Evolutionary conservation across 2,888 invertebrate species (phyloP), one percentile per base, ranked within the genome.

Genomic region (Druceiella hillmani): DNA sequence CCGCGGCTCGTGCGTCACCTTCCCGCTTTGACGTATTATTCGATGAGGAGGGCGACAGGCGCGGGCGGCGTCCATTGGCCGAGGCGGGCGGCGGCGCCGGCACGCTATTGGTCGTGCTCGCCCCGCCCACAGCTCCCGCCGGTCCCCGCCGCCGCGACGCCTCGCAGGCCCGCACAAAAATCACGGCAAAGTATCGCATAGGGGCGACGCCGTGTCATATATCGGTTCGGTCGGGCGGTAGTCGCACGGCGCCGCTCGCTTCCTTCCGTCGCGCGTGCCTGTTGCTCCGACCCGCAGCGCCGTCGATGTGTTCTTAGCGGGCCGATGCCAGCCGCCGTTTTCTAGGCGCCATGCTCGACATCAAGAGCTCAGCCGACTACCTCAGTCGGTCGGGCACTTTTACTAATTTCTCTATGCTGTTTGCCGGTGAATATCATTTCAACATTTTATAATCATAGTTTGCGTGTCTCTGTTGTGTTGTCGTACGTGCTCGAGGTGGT

Each of bases 331-430:
- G 24, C 34, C 33, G 38, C 38, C 46, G 33, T 34, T 41, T 44
- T 45, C 13, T 25, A n/a, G n/a, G 13, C 17, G 17, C 34, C 31
- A 91, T 91, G 91, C 79, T 91, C 74, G 91, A 91, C 79, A 89
- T 91, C 62, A 91, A 91, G 72, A 85, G 85, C 58, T 85, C 89
- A 57, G 84, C 89, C 69, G 89, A 90, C 78, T 90, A 91, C 74
- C 78, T 91, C 61, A 83, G 83, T 71, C 83, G 89, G 72, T 85
- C 89, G 63, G 89, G 89, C 62, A 87, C 90, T 48, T 90, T 92
- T 67, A 87, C 90, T 67, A 91, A 91, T 74, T 87, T 92, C 78
- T 90, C 91, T 68, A 91, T 92, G 91, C 79, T 92, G 60, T 90
- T 91, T 75, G 88, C 88, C 71, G 89, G 89, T 89, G 83, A 75